Evolutionary conservation across 2,113 vertebrate species (phyloP).

Genomic region (Trichomycterus rosablanca): DNA sequence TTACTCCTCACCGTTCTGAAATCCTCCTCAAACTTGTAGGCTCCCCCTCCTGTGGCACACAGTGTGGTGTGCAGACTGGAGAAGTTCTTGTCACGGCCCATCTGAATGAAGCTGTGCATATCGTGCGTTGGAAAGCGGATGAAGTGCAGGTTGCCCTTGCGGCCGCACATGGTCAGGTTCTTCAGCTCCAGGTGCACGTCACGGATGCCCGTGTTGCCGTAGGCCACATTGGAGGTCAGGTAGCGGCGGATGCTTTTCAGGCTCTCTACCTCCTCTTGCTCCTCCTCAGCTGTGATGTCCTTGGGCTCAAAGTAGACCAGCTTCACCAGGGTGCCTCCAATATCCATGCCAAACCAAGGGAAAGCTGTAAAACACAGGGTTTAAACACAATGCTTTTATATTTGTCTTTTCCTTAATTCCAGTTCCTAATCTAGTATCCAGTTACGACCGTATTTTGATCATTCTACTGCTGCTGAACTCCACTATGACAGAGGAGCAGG

Average conservation of each 20-base stretch:
- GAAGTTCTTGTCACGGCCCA: constrained; percentile 88
- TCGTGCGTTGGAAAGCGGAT: constrained; percentile 84
- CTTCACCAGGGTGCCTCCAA: constrained; percentile 83
- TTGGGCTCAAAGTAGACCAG: constrained; percentile 87
- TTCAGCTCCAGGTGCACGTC: constrained; percentile 85
- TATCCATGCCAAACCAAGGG: constrained; percentile 90
- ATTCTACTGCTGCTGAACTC: too few relatives aligned
- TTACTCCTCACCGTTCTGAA: constrained; percentile 75
- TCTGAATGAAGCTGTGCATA: constrained; percentile 85
- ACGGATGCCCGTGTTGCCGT: constrained; percentile 82
- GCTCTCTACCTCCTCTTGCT: constrained; percentile 85
- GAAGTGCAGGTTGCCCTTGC: constrained; percentile 85
- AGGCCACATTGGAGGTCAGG: constrained; percentile 82
- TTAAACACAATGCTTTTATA: too few relatives aligned
- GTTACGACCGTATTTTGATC: too few relatives aligned
- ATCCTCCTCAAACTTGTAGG: constrained; percentile 87
- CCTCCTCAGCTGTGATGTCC: constrained; percentile 86
- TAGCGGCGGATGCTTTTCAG: constrained; percentile 86
- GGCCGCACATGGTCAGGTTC: constrained; percentile 81
- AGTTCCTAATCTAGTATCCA: too few relatives aligned
- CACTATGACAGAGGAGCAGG: too few relatives aligned
- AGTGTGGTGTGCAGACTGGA: constrained; percentile 83
- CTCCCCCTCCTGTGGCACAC: constrained; percentile 82
- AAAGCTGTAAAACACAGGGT: constrained; percentile 70
- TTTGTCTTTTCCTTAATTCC: too few relatives aligned